Conservation (phyloP, 2,888 invertebrate genomes). For the Conus canariensis region DNA sequence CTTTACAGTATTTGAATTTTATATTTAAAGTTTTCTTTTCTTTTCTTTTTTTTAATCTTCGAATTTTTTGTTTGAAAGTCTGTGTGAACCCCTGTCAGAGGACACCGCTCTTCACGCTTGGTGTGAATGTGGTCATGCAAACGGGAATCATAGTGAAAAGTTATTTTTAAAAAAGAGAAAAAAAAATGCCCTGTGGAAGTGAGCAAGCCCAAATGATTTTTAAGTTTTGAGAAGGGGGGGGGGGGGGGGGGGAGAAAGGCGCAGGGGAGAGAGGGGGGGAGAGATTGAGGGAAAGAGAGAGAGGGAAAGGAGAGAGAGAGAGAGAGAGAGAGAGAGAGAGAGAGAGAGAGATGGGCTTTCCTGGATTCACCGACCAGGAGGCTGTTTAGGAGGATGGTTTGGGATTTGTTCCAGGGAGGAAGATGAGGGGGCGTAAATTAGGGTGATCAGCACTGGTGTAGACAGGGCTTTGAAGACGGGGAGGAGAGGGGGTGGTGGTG, state of each 20-base stretch:
- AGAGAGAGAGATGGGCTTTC: neutral
- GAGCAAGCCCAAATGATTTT: too few relatives aligned
- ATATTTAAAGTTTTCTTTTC: too few relatives aligned
- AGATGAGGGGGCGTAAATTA: neutral
- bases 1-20: too few relatives aligned
- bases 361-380: too few relatives aligned
- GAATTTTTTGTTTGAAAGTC: too few relatives aligned
- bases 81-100: too few relatives aligned
- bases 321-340: conserved; percentile 13
- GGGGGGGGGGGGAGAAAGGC: neutral
- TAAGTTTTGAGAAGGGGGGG: neutral
- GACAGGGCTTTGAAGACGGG: neutral
- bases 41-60: too few relatives aligned
- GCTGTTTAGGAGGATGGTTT: neutral
- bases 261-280: neutral
- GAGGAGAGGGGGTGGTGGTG: neutral
- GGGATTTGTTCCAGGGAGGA: neutral
- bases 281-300: neutral
- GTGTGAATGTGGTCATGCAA: too few relatives aligned
- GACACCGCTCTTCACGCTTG: too few relatives aligned
- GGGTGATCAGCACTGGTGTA: neutral
- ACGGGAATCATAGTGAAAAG: too few relatives aligned
- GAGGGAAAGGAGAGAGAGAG: neutral
- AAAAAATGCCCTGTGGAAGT: too few relatives aligned
- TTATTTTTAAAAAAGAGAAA: too few relatives aligned